Evolutionary conservation across 2,888 invertebrate species (phyloP).

Genomic region (Tenthredo distinguenda): DNA sequence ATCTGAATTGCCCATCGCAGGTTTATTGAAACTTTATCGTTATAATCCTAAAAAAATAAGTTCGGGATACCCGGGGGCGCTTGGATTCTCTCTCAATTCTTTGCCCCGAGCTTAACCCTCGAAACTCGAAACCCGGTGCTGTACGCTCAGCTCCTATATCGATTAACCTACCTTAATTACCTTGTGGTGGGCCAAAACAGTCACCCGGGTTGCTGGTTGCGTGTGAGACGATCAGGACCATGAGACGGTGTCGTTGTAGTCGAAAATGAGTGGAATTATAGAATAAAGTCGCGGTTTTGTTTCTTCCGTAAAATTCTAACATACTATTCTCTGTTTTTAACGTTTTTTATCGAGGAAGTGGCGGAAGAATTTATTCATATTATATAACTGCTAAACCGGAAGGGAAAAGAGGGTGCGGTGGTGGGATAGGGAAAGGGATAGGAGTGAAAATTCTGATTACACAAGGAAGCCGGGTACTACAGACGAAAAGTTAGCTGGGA

Average conservation of each 20-base stretch:
- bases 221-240: conserved; percentile 16
- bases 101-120: neutral
- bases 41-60: conserved; percentile 5
- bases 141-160: conserved; percentile 14
- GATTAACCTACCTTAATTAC: conserved; percentile 48
- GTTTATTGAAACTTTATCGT: conserved; percentile 32
- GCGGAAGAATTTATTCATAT: neutral
- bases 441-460: conserved; percentile 45
- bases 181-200: conserved; percentile 1
- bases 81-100: neutral
- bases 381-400: conserved; percentile 22
- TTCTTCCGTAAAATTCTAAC: neutral
- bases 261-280: neutral
- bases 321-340: neutral
- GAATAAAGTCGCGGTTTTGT: neutral
- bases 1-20: neutral
- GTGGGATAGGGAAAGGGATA: neutral
- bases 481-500: neutral
- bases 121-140: neutral
- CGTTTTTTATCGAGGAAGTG: neutral
- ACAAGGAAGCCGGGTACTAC: conserved; percentile 10
- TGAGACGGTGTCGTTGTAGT: neutral
- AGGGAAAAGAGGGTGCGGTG: neutral
- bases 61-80: neutral
- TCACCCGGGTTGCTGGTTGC: conserved; percentile 18